Evolutionary conservation across 2,113 vertebrate species (phyloP).

Genomic region (Poeciliopsis retropinna): DNA sequence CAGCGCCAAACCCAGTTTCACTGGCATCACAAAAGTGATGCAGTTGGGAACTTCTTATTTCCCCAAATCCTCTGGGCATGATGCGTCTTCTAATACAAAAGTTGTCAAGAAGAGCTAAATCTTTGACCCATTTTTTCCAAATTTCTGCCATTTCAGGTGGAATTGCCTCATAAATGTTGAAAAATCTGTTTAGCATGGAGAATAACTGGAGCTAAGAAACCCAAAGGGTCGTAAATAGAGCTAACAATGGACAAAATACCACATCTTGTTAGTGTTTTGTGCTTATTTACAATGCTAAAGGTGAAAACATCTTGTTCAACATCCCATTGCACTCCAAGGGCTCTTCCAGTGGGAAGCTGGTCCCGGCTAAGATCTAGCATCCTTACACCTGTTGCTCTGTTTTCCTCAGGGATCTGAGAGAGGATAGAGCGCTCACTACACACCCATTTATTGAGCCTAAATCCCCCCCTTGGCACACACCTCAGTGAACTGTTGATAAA

Average conservation of each 20-base stretch:
- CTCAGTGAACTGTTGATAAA: no score
- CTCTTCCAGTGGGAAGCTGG: constrained; percentile 7
- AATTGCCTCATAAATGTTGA: not conserved
- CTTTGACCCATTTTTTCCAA: not conserved
- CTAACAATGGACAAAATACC: not conserved
- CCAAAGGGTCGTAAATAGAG: not conserved
- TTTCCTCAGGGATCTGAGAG: no score
- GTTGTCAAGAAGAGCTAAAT: not conserved
- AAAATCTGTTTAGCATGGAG: not conserved
- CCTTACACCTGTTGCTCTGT: no score
- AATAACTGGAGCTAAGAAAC: not conserved
- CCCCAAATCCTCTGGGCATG: not conserved
- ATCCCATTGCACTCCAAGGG: not conserved
- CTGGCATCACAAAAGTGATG: not conserved
- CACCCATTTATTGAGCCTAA: no score
- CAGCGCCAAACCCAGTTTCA: no score
- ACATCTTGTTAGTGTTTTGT: constrained; percentile 1
- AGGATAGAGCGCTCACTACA: no score
- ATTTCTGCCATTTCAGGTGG: not conserved
- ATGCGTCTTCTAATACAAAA: not conserved
- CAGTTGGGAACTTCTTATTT: not conserved
- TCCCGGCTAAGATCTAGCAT: not conserved
- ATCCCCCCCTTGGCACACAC: no score
- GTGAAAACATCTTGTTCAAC: constrained; percentile 1
- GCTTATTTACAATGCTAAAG: not conserved